Evolutionary conservation across 2,797 vertebrate species (phyloP).

Genomic region (Pseudochirops corinnae): DNA sequence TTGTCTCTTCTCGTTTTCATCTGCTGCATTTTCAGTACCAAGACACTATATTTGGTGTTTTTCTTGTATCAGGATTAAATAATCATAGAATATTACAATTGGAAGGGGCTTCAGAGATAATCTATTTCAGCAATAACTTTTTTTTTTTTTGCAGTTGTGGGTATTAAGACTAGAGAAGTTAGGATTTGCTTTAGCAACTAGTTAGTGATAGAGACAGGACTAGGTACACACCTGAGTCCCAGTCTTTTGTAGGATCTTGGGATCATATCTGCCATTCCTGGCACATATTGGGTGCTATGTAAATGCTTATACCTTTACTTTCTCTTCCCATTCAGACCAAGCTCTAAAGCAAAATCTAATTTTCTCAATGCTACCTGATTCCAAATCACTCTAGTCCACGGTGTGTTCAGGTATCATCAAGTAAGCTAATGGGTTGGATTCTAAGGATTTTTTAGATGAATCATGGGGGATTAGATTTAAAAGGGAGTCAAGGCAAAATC

Average conservation of each 20-base stretch:
- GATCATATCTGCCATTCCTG: background rate
- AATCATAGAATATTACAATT: background rate
- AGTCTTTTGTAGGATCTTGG: background rate
- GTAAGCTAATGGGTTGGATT: background rate
- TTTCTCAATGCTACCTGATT: background rate
- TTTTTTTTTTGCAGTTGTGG: background rate
- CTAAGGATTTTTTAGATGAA: background rate
- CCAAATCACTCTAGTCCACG: background rate
- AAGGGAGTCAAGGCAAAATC: background rate
- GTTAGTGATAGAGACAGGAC: background rate
- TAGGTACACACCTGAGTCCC: background rate
- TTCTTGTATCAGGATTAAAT: background rate
- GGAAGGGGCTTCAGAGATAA: background rate
- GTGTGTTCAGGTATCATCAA: background rate
- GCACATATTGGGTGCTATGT: background rate
- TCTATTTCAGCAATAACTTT: background rate
- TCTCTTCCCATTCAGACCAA: background rate
- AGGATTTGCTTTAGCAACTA: background rate
- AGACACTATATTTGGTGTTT: background rate
- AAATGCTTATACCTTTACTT: background rate
- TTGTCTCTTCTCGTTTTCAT: no score
- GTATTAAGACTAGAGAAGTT: background rate
- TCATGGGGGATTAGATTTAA: background rate
- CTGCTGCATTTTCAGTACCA: background rate
- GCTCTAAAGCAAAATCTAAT: background rate